Conservation (phyloP, 1,140 invertebrate genomes). For the Eufriesea mexicana region DNA sequence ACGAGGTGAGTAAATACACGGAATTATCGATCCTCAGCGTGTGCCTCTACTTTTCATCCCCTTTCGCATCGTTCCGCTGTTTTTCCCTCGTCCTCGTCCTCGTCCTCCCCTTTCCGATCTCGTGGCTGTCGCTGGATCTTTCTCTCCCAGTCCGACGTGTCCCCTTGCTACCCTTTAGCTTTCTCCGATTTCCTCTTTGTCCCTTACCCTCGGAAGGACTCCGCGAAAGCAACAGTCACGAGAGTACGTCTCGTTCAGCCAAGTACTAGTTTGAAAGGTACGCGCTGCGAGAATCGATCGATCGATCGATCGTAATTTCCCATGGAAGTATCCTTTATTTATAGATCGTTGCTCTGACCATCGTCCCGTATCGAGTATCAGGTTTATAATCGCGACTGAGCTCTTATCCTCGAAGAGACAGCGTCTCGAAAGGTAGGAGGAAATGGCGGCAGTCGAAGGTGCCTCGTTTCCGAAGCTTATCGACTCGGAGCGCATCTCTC, state of each 20-base stretch:
- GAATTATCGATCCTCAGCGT: slow-evolving; percentile 75
- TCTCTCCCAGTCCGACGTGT: slow-evolving; percentile 21
- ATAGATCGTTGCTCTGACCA: too few relatives aligned
- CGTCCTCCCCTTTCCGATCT: slow-evolving; percentile 17
- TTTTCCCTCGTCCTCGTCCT: slow-evolving; percentile 19
- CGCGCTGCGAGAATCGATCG: too few relatives aligned
- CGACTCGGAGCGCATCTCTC: slow-evolving; percentile 43
- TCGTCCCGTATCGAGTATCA: too few relatives aligned
- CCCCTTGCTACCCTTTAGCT: slow-evolving; percentile 44
- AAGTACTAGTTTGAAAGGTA: too few relatives aligned
- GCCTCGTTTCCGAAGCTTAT: slow-evolving; percentile 47
- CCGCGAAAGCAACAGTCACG: slow-evolving; percentile 14
- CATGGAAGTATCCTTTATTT: too few relatives aligned
- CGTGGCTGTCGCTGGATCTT: slow-evolving; percentile 1
- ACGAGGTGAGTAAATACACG: slow-evolving; percentile 91
- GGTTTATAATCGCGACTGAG: too few relatives aligned
- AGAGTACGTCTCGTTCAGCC: background rate
- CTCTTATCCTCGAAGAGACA: too few relatives aligned
- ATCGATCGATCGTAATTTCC: too few relatives aligned
- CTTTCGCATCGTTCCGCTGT: slow-evolving; percentile 26
- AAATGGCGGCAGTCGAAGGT: slow-evolving; percentile 21
- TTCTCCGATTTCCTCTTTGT: slow-evolving; percentile 47
- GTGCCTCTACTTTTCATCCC: slow-evolving; percentile 58
- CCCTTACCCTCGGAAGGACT: slow-evolving; percentile 25
- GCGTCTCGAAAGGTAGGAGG: too few relatives aligned